phyloP scores from a whole-genome alignment of 2,888 invertebrate genomes.

The Chymomyza caudatula region DNA sequence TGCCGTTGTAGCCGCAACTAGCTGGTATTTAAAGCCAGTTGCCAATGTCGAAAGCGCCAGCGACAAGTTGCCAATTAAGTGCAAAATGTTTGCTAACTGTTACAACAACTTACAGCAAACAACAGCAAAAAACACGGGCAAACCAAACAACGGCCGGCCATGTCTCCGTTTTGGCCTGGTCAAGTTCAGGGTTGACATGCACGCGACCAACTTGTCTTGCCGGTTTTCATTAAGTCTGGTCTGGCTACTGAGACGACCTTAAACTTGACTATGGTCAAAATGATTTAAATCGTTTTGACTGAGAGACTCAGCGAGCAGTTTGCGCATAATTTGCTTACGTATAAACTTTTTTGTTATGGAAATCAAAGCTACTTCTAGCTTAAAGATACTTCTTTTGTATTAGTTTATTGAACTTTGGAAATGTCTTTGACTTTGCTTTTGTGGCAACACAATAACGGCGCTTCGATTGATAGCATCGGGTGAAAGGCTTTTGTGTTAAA shows the following conservation, averaged over 20 bases:
- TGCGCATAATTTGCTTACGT: not conserved
- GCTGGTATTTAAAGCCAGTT: constrained; percentile 26
- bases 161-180: constrained; percentile 48
- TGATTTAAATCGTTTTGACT: not conserved
- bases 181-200: constrained; percentile 66
- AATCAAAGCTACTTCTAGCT: constrained; percentile 31
- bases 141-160: not conserved
- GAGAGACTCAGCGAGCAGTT: not conserved
- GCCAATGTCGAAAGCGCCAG: constrained; percentile 28
- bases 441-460: constrained; percentile 14
- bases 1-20: constrained; percentile 7
- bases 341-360: constrained; percentile 53
- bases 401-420: constrained; percentile 57
- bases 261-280: constrained; percentile 25
- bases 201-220: constrained; percentile 61
- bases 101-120: constrained; percentile 63
- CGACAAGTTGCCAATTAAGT: constrained; percentile 67
- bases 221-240: constrained; percentile 33
- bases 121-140: not conserved
- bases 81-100: constrained; percentile 65
- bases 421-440: constrained; percentile 39
- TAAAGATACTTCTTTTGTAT: constrained; percentile 6
- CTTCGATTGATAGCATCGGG: constrained; percentile 26
- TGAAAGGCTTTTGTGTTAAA: constrained; percentile 52
- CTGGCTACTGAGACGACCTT: constrained; percentile 24